A percentile compares a stretch with the other conserved stretches of the same genome.
Conservation (phyloP, 2,888 invertebrate genomes). For the Prenolepis imparis region DNA sequence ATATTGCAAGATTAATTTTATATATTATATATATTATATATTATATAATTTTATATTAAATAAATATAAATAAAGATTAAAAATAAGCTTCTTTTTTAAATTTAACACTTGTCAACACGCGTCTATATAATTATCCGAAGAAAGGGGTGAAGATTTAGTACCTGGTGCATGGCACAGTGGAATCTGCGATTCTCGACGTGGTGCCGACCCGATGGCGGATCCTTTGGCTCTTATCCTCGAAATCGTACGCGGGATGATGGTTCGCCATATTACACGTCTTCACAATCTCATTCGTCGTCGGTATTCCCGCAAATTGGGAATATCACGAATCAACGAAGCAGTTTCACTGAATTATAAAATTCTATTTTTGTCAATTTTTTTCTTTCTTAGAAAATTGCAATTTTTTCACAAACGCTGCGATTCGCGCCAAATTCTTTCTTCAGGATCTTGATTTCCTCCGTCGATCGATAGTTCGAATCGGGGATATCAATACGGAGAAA, state of each 20-base stretch:
- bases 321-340: slow-evolving; percentile 19
- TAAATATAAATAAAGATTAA: too few relatives aligned
- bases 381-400: neutral
- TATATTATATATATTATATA: too few relatives aligned
- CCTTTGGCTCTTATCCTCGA: slow-evolving; percentile 83
- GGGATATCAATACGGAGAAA: slow-evolving; percentile 28
- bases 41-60: too few relatives aligned
- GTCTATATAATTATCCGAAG: neutral
- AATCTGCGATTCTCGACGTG: slow-evolving; percentile 82
- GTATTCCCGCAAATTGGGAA: slow-evolving; percentile 34
- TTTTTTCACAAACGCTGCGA: neutral
- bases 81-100: neutral
- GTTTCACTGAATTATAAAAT: slow-evolving; percentile 8
- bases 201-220: slow-evolving; percentile 80
- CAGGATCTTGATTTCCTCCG: neutral
- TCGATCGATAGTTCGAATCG: slow-evolving; percentile 4
- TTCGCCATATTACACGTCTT: slow-evolving; percentile 78
- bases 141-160: slow-evolving; percentile 21
- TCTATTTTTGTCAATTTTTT: neutral
- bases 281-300: slow-evolving; percentile 66
- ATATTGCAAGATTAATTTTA: neutral
- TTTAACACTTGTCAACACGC: neutral
- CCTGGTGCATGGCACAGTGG: slow-evolving; percentile 81
- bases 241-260: slow-evolving; percentile 82
- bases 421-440: neutral